Conservation (phyloP, 35 echinoderm and acorn worm genomes). For the Ophioderma brevispina region DNA sequence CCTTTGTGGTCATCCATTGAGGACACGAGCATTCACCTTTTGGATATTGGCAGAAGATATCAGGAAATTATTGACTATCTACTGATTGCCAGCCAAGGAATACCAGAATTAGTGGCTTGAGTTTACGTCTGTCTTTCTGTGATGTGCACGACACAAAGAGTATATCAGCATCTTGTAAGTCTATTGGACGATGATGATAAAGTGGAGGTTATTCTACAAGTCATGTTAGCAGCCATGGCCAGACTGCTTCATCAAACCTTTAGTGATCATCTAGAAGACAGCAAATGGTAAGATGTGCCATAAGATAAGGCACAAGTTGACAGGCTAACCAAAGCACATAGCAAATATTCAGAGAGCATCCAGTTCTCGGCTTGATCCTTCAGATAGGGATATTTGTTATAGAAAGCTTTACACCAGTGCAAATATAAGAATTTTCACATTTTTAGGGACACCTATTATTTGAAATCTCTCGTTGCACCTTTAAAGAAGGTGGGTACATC, state of each 20-base stretch:
- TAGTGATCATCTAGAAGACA: slow-evolving; percentile 29
- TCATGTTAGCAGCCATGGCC: slow-evolving; percentile 35
- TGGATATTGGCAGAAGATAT: slow-evolving; percentile 6
- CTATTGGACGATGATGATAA: slow-evolving; percentile 28
- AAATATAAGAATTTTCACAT: too few species aligned
- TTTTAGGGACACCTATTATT: too few species aligned
- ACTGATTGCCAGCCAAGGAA: background rate
- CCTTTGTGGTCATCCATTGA: background rate
- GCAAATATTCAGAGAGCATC: slow-evolving; percentile 47
- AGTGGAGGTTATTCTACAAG: slow-evolving; percentile 3
- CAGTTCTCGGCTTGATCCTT: too few species aligned
- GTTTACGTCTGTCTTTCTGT: slow-evolving; percentile 18
- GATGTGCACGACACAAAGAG: background rate
- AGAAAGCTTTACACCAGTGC: too few species aligned
- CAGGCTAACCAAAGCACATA: slow-evolving; percentile 49
- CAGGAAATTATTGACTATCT: slow-evolving; percentile 35
- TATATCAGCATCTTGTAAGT: background rate
- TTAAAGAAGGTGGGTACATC: too few species aligned
- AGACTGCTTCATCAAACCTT: slow-evolving; percentile 32
- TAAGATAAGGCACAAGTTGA: background rate
- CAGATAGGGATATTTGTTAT: too few species aligned
- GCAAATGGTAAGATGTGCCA: slow-evolving; percentile 32
- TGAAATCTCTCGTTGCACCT: too few species aligned
- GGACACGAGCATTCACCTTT: too few species aligned
- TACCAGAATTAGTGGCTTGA: slow-evolving; percentile 14